phyloP scores from a whole-genome alignment of 1,140 invertebrate species.

The Hydropsyche tenuis region DNA sequence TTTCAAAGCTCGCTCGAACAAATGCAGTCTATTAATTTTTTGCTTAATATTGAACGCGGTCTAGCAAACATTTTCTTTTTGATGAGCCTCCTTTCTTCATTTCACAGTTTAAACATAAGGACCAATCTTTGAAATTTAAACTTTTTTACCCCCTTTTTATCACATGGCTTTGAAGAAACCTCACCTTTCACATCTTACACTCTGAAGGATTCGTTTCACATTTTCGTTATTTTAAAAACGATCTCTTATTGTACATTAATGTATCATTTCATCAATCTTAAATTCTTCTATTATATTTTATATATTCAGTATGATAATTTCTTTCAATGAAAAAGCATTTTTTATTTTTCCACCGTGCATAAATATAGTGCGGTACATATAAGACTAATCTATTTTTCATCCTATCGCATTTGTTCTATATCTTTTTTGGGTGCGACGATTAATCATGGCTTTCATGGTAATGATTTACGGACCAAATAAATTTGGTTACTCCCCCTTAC shows the following conservation, averaged over 20 bases:
- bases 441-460: slow-evolving; percentile 37
- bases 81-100: slow-evolving; percentile 29
- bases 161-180: not conserved
- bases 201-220: not conserved
- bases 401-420: slow-evolving; percentile 1
- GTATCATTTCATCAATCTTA: not conserved
- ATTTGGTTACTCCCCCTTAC: slow-evolving; percentile 38
- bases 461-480: slow-evolving; percentile 48
- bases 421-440: slow-evolving; percentile 1
- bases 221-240: not conserved
- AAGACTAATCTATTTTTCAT: not conserved
- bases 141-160: not conserved
- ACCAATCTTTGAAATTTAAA: slow-evolving; percentile 7
- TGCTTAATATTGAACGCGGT: slow-evolving; percentile 28
- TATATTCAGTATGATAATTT: not conserved
- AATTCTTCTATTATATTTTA: not conserved
- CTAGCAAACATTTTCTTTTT: slow-evolving; percentile 28
- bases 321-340: not conserved
- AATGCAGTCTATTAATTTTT: slow-evolving; percentile 34
- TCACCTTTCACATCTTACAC: not conserved
- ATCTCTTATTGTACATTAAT: not conserved
- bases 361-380: not conserved
- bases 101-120: slow-evolving; percentile 13
- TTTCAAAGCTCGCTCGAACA: slow-evolving; percentile 11
- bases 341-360: not conserved